Percentiles rank a stretch among this genome's conserved stretches.
Evolutionary conservation across 2,888 invertebrate genomes (phyloP).

Genomic region (Meloe dianella): DNA sequence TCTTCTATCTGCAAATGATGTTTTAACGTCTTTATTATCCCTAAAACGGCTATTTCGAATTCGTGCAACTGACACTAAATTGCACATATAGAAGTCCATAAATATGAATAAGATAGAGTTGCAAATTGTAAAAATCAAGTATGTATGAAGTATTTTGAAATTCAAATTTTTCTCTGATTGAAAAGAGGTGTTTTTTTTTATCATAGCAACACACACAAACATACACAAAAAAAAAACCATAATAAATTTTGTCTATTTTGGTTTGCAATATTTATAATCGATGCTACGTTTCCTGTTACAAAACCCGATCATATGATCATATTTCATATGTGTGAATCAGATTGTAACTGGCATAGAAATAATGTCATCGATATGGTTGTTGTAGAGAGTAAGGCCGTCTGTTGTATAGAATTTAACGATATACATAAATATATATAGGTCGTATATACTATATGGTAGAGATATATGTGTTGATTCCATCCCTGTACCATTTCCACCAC

Average conservation of each 20-base stretch:
- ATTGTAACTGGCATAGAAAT: slow-evolving; percentile 4
- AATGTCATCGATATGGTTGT: slow-evolving; percentile 8
- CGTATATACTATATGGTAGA: slow-evolving; percentile 19
- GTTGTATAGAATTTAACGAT: background rate
- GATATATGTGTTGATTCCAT: slow-evolving; percentile 25
- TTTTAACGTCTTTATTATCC: background rate
- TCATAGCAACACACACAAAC: background rate
- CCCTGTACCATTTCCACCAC: slow-evolving; percentile 12
- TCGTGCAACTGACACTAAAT: background rate
- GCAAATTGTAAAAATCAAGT: background rate
- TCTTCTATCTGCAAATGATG: background rate
- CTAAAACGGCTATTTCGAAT: background rate
- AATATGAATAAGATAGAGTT: background rate
- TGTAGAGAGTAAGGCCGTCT: background rate
- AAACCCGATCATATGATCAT: slow-evolving; percentile 4
- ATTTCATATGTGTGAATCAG: background rate
- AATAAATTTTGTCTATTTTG: background rate
- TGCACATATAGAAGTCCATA: background rate
- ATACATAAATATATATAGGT: slow-evolving; percentile 5
- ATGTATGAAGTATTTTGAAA: slow-evolving; percentile 2
- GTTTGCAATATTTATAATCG: background rate
- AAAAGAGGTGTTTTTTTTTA: too few species aligned
- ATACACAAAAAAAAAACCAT: background rate
- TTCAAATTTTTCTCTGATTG: background rate
- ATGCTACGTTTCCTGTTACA: background rate